Conservation (phyloP, 2,113 vertebrate species). For the Fukomys damarensis region DNA sequence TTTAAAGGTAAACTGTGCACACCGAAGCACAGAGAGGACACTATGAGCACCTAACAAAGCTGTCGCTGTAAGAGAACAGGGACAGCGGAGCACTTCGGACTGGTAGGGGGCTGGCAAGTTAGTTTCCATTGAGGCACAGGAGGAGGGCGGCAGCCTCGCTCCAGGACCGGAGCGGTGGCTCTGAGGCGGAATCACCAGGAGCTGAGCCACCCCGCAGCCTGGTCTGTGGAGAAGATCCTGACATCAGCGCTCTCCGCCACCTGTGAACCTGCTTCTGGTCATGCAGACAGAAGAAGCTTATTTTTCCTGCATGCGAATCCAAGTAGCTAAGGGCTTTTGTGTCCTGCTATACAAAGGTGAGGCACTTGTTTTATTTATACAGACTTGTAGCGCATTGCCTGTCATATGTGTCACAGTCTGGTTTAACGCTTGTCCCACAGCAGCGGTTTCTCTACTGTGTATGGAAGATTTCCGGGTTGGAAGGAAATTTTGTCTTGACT, state of each 20-base stretch:
- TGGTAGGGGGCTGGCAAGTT: no score
- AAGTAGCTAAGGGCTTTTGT: background rate
- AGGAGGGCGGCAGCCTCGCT: accelerated
- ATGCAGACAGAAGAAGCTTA: background rate
- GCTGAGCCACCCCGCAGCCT: background rate
- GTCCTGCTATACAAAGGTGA: accelerated
- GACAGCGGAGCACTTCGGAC: background rate
- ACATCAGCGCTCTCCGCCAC: accelerated
- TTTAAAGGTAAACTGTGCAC: background rate
- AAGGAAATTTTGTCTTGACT: background rate
- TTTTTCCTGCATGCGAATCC: background rate
- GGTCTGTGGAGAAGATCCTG: background rate
- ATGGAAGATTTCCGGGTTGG: background rate
- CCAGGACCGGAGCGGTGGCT: background rate
- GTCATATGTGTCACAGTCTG: accelerated
- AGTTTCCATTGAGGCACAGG: background rate
- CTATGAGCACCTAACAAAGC: accelerated
- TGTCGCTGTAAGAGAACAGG: accelerated
- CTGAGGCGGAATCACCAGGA: background rate
- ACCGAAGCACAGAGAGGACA: background rate
- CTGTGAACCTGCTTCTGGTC: background rate
- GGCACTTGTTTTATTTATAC: background rate
- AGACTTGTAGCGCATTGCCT: accelerated
- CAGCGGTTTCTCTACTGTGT: background rate
- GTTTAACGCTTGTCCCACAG: background rate